Percentiles rank a stretch among this genome's conserved stretches.
Evolutionary conservation across 1,140 invertebrate species (phyloP).

Genomic region (Druon quercuslanigerum): DNA sequence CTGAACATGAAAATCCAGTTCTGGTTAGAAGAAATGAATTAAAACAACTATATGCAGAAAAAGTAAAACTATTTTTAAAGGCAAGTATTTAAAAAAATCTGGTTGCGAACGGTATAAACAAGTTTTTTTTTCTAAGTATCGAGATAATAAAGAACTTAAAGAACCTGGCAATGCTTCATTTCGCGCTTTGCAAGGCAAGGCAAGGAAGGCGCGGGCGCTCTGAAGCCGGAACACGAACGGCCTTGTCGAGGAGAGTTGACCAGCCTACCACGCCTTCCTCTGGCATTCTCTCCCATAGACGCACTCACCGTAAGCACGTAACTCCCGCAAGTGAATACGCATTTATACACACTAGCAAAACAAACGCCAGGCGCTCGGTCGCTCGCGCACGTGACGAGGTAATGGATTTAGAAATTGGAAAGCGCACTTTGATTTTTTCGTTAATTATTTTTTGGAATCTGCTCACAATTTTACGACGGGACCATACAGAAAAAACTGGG

Average conservation of each 20-base stretch:
- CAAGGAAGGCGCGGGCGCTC: background rate
- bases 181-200: conserved; percentile 23
- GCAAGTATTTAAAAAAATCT: background rate
- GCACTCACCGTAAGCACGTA: conserved; percentile 48
- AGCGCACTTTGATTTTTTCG: background rate
- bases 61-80: too few species aligned
- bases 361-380: background rate
- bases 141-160: background rate
- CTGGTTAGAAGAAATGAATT: too few species aligned
- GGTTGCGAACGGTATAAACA: background rate
- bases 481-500: too few species aligned
- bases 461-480: too few species aligned
- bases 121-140: conserved; percentile 3
- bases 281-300: conserved; percentile 55
- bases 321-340: conserved; percentile 24
- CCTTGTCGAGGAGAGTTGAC: conserved; percentile 61
- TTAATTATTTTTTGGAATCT: background rate
- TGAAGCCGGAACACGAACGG: conserved; percentile 59
- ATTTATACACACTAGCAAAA: conserved; percentile 12
- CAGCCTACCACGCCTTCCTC: conserved; percentile 59
- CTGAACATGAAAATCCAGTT: too few species aligned
- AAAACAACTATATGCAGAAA: too few species aligned
- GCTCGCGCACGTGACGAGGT: background rate
- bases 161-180: conserved; percentile 18
- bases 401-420: conserved; percentile 18